phyloP scores from a whole-genome alignment of 2,797 vertebrate genomes.

The Centroberyx gerrardi region DNA sequence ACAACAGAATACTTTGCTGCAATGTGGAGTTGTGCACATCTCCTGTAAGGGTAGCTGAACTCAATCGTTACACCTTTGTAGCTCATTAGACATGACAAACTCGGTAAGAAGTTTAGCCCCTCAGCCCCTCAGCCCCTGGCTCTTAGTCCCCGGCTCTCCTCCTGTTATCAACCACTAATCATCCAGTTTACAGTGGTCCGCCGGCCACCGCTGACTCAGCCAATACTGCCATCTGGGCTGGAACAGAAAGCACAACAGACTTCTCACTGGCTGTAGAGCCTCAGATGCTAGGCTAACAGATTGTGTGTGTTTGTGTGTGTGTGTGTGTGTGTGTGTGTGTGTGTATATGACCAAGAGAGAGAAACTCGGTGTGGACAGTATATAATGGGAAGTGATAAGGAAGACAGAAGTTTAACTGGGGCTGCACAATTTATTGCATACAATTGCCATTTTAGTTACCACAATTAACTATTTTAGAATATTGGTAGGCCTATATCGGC shows the following conservation, averaged over 20 bases:
- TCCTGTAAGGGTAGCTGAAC: conserved; percentile 1
- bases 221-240: conserved; percentile 77
- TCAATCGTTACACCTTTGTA: background rate
- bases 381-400: background rate
- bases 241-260: conserved; percentile 68
- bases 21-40: background rate
- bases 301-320: conserved; percentile 26
- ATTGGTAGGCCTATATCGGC: background rate
- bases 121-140: conserved; percentile 9
- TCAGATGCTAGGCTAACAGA: conserved; percentile 58
- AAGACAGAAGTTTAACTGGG: background rate
- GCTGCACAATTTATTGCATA: background rate
- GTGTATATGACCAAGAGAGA: no score
- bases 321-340: background rate
- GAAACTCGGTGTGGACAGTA: background rate
- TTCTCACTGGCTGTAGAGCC: conserved; percentile 48
- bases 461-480: background rate
- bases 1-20: background rate
- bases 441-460: background rate
- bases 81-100: conserved; percentile 30
- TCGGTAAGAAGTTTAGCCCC: background rate
- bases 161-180: conserved; percentile 56
- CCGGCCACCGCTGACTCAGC: conserved; percentile 69
- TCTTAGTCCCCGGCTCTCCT: conserved; percentile 16
- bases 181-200: conserved; percentile 51